Evolutionary conservation across 2,113 vertebrate species (phyloP).

Genomic region (Serilophus lunatus): DNA sequence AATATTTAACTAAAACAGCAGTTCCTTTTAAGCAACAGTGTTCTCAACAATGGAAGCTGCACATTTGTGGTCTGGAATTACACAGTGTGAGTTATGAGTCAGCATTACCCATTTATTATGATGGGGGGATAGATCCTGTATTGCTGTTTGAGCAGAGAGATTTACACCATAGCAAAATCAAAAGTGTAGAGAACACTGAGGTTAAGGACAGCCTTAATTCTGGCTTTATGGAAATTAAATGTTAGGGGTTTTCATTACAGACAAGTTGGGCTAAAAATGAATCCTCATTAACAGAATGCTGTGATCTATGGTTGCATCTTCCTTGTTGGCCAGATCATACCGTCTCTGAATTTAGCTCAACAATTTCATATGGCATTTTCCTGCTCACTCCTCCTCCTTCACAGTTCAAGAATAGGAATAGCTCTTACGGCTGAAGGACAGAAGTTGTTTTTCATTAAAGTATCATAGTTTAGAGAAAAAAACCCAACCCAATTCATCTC

Average conservation of each 20-base stretch:
- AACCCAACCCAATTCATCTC: not conserved
- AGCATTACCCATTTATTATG: not conserved
- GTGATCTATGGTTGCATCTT: not conserved
- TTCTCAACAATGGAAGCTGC: not conserved
- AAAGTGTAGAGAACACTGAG: not conserved
- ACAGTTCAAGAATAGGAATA: constrained; percentile 53
- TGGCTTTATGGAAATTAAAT: not conserved
- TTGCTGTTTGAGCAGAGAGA: constrained; percentile 6
- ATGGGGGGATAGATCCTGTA: not conserved
- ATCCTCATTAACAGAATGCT: constrained; percentile 36
- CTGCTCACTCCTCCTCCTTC: constrained; percentile 26
- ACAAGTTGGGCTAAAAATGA: constrained; percentile 46
- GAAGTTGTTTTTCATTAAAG: constrained; percentile 34
- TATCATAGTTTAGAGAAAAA: not conserved
- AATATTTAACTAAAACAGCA: not conserved
- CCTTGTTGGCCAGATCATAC: not conserved
- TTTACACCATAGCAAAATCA: not conserved
- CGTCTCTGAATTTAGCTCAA: constrained; percentile 22
- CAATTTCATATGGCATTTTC: not conserved
- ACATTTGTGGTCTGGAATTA: not conserved
- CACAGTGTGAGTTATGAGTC: not conserved
- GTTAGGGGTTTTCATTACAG: constrained; percentile 8
- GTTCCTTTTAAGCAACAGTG: not conserved
- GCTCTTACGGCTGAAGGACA: constrained; percentile 36
- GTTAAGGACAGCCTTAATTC: constrained; percentile 38